Conservation (phyloP, 2,797 vertebrate genomes). For the Gadopsis marmoratus region DNA sequence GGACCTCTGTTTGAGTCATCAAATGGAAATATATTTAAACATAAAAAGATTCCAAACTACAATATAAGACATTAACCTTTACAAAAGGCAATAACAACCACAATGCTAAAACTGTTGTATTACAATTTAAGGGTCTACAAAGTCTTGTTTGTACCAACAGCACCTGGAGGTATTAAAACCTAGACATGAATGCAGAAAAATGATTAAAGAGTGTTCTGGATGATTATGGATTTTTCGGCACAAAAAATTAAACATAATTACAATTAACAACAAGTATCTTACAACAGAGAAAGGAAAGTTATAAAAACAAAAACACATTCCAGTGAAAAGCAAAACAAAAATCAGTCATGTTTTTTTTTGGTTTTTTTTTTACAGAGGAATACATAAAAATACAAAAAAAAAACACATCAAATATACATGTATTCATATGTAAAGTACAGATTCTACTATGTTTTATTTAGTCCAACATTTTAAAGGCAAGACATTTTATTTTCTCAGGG, state of each 20-base stretch:
- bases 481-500: slow-evolving; percentile 14
- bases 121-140: slow-evolving; percentile 12
- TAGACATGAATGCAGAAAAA: slow-evolving; percentile 35
- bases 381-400: slow-evolving; percentile 34
- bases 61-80: slow-evolving; percentile 11
- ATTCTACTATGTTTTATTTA: slow-evolving; percentile 6
- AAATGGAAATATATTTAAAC: slow-evolving; percentile 9
- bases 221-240: slow-evolving; percentile 14
- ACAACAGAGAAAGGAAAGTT: background rate
- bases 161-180: slow-evolving; percentile 11
- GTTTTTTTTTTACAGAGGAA: background rate
- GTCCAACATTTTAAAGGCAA: slow-evolving; percentile 23
- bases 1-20: slow-evolving; percentile 18
- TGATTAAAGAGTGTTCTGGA: slow-evolving; percentile 23
- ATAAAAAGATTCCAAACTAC: slow-evolving; percentile 1
- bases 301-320: slow-evolving; percentile 17
- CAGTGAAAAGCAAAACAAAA: slow-evolving; percentile 30
- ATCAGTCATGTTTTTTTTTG: slow-evolving; percentile 22
- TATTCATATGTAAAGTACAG: slow-evolving; percentile 27
- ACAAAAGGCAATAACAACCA: background rate
- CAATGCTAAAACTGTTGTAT: slow-evolving; percentile 21
- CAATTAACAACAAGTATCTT: slow-evolving; percentile 27
- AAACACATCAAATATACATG: slow-evolving; percentile 43
- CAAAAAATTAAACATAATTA: slow-evolving; percentile 18
- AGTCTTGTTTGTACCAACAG: slow-evolving; percentile 13